Percentiles rank a stretch among this genome's conserved stretches.
These are phyloP conservation scores for Campoplex nolae DNA, from an alignment of 2,888 invertebrate genomes.

Conservation along the genomic window DNA sequence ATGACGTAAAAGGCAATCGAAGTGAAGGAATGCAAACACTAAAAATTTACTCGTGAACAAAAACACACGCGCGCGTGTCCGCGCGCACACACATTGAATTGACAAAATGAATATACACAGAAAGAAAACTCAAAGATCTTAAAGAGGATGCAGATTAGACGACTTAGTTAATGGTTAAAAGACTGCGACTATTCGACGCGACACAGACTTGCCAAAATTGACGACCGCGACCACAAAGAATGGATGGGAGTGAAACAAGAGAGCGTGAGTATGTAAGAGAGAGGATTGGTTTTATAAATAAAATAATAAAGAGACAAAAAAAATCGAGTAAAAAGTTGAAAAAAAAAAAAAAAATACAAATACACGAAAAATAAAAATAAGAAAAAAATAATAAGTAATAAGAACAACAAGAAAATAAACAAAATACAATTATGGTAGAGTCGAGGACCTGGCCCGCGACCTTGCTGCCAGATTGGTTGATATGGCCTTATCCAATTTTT, in stretches of 20 bases:
- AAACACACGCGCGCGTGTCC: background rate
- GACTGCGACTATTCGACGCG: conserved; percentile 74
- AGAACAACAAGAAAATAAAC: conserved; percentile 51
- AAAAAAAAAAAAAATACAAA: conserved; percentile 40
- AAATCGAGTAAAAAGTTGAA: conserved; percentile 39
- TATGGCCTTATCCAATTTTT: conserved; percentile 85
- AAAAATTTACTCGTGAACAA: conserved; percentile 1
- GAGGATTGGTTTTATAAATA: conserved; percentile 80
- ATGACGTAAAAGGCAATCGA: conserved; percentile 68
- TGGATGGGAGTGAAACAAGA: conserved; percentile 74
- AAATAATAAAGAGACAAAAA: conserved; percentile 69
- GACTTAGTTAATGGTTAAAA: conserved; percentile 76
- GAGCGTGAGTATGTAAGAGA: conserved; percentile 71
- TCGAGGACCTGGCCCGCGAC: conserved; percentile 81
- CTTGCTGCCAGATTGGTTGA: conserved; percentile 83
- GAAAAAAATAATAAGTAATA: conserved; percentile 71
- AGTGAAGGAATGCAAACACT: conserved; percentile 64
- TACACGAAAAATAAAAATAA: conserved; percentile 60
- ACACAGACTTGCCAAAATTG: conserved; percentile 69
- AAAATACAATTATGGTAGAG: conserved; percentile 71
- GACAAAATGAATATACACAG: background rate
- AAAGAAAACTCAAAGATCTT: conserved; percentile 4
- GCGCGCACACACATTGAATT: background rate
- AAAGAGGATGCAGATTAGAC: conserved; percentile 72
- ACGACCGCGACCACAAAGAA: conserved; percentile 74